A percentile compares a stretch with the other conserved stretches of the same genome.
These are phyloP conservation scores for Protophormia terraenovae DNA, from an alignment of 2,888 invertebrate species.

Conservation along the genomic window DNA sequence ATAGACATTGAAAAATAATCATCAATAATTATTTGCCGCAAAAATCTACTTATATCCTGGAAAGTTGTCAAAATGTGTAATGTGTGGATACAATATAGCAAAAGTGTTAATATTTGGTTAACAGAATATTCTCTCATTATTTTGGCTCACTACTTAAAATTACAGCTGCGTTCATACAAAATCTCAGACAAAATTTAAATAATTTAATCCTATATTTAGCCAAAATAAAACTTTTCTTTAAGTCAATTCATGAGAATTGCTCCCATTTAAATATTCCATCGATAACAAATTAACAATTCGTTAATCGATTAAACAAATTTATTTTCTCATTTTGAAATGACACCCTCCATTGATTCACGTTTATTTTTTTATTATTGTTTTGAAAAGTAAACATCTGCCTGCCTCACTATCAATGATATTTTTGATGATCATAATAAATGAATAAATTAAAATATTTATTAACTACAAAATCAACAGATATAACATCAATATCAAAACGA, in stretches of 20 bases:
- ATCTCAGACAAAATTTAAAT: too few relatives aligned
- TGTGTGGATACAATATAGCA: too few relatives aligned
- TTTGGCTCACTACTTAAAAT: too few relatives aligned
- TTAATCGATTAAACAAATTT: not conserved
- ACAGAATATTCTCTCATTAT: too few relatives aligned
- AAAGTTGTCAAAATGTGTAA: too few relatives aligned
- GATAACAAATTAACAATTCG: not conserved
- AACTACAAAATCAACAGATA: not conserved
- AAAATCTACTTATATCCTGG: too few relatives aligned
- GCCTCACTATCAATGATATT: not conserved
- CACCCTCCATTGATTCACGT: not conserved
- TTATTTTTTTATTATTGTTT: not conserved
- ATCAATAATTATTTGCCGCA: too few relatives aligned
- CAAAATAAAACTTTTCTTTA: not conserved
- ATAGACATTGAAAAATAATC: too few relatives aligned
- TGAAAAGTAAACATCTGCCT: constrained; percentile 28
- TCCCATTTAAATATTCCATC: not conserved
- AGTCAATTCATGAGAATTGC: not conserved
- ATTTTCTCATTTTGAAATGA: not conserved
- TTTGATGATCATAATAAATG: constrained; percentile 4
- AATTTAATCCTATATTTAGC: too few relatives aligned
- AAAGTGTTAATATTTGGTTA: too few relatives aligned
- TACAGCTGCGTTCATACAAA: too few relatives aligned
- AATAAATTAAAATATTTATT: constrained; percentile 9
- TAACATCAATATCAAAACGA: not conserved